Evolutionary conservation across 1,140 invertebrate genomes (phyloP).

Genomic region (Cheumatopsyche charites): DNA sequence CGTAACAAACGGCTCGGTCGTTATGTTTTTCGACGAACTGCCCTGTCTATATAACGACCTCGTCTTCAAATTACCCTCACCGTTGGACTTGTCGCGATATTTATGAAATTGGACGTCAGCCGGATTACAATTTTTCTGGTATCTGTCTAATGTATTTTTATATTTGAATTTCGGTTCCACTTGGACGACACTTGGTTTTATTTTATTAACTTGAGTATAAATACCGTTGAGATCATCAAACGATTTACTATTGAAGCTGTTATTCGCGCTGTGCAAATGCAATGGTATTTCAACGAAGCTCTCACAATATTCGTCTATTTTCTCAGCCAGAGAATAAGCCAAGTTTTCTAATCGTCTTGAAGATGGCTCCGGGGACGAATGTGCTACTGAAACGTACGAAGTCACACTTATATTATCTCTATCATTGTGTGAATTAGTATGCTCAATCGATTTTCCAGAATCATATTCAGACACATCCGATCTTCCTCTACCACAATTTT

Average conservation of each 20-base stretch:
- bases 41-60: slow-evolving; percentile 50
- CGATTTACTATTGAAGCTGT: slow-evolving; percentile 46
- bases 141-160: slow-evolving; percentile 38
- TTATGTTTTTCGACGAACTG: slow-evolving; percentile 58
- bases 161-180: slow-evolving; percentile 37
- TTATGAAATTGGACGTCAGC: slow-evolving; percentile 26
- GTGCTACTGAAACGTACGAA: slow-evolving; percentile 59
- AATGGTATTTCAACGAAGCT: slow-evolving; percentile 51
- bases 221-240: slow-evolving; percentile 45
- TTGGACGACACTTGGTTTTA: slow-evolving; percentile 37
- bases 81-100: slow-evolving; percentile 32
- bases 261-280: slow-evolving; percentile 52
- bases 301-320: slow-evolving; percentile 62
- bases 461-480: slow-evolving; percentile 33
- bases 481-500: slow-evolving; percentile 18
- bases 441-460: slow-evolving; percentile 32
- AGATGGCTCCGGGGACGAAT: slow-evolving; percentile 57
- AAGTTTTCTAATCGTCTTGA: slow-evolving; percentile 59
- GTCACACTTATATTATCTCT: slow-evolving; percentile 54
- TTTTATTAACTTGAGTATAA: slow-evolving; percentile 46
- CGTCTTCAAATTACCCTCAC: slow-evolving; percentile 39
- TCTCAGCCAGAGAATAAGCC: slow-evolving; percentile 60
- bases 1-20: slow-evolving; percentile 60
- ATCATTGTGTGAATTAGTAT: slow-evolving; percentile 57
- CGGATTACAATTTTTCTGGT: slow-evolving; percentile 38